Evolutionary conservation across 2,888 invertebrate genomes (phyloP).

Genomic region (Nemotelus nigrinus): DNA sequence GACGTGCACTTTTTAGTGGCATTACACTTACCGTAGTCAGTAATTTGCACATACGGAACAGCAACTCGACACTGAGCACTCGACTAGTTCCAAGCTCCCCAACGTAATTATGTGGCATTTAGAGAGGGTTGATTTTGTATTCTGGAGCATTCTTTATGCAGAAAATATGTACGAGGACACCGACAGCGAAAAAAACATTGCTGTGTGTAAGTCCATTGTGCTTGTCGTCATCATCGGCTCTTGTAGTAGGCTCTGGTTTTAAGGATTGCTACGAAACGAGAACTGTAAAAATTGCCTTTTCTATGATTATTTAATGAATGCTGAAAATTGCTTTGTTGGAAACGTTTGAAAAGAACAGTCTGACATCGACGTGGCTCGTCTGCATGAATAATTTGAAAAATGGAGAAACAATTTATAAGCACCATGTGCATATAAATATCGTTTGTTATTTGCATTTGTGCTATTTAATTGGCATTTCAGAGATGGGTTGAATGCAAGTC

Average conservation of each 20-base stretch:
- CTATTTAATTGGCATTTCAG: too few relatives aligned
- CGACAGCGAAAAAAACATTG: background rate
- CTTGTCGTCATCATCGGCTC: slow-evolving; percentile 1
- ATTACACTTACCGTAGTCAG: slow-evolving; percentile 33
- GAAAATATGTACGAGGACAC: background rate
- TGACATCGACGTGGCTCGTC: background rate
- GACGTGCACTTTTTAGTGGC: slow-evolving; percentile 41
- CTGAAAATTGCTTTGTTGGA: slow-evolving; percentile 34
- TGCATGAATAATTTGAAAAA: background rate
- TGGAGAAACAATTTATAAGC: too few relatives aligned
- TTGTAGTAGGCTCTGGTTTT: too few relatives aligned
- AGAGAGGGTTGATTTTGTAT: slow-evolving; percentile 33
- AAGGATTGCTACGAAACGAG: background rate
- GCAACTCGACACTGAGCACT: slow-evolving; percentile 34
- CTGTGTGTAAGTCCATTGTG: background rate
- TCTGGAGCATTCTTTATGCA: slow-evolving; percentile 12
- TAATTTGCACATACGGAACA: slow-evolving; percentile 43
- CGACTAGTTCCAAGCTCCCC: slow-evolving; percentile 24
- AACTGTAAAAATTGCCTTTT: slow-evolving; percentile 31
- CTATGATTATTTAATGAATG: slow-evolving; percentile 39
- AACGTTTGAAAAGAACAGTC: background rate
- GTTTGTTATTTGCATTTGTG: too few relatives aligned
- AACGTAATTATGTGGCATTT: slow-evolving; percentile 43
- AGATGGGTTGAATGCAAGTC: too few relatives aligned
- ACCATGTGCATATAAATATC: too few relatives aligned